Evolutionary conservation across 2,797 vertebrate species (phyloP), one percentile per base, ranked within the genome.

Genomic region (Leuciscus waleckii): DNA sequence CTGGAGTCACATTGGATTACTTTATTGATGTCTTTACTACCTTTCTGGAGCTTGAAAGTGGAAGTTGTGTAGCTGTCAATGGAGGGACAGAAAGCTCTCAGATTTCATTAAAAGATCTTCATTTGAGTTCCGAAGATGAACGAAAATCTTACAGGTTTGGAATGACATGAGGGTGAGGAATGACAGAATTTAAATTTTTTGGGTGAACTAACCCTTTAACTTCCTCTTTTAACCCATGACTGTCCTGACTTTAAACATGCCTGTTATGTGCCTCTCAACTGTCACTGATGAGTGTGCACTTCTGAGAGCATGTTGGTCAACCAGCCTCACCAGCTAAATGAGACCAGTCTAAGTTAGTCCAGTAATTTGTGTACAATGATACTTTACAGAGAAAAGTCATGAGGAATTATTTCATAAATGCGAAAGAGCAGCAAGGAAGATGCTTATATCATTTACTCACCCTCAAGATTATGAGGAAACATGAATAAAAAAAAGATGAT

Each of bases 261-360:
- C 37, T 29, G 56, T 63, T 43, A 26, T 43, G 9, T 79, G n/a
- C 56, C 56, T 63, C 76, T 79, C n/a, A 79, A 79, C 76, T 4
- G 76, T 79, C 76, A 63, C 37, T 63, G 37, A 78, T 78, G 76
- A 78, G 37, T 63, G 76, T 78, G 56, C 76, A 78, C 56, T 79
- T 79, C 39, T 79, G 35, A 63, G 76, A 43, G n/a, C 39, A 21
- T 29, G 56, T 29, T 29, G 17, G 23, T 79, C 56, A 63, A 63
- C 9, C 76, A 43, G n/a, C 37, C 37, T 29, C 54, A 63, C 7
- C 56, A 43, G 32, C 8, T 77, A 61, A 77, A 78, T 56, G 6
- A 19, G 2, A 71, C 14, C 39, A 8, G 41, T 7, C 39, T n/a
- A 71, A 46, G 23, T 26, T 8, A 1, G 17, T 11, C 67, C 9